Conservation (phyloP, 1,140 invertebrate species). For the Phymorhynchus buccinoides region DNA sequence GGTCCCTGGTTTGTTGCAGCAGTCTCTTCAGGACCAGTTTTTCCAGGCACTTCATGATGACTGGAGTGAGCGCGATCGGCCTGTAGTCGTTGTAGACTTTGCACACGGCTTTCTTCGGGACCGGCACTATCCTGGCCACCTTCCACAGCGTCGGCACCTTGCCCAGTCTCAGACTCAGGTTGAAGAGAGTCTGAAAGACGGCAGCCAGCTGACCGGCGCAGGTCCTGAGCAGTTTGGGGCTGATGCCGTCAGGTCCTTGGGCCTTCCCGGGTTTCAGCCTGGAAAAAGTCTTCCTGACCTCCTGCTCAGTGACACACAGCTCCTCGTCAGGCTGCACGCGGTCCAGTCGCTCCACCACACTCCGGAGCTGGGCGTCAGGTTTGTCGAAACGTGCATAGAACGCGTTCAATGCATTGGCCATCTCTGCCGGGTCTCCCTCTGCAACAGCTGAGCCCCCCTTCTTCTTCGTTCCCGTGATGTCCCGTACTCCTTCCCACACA, state of each 20-base stretch:
- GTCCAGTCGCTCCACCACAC: too few species aligned
- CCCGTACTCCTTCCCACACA: too few species aligned
- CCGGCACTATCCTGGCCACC: not conserved
- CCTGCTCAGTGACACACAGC: too few species aligned
- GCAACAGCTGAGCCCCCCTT: too few species aligned
- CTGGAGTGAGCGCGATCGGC: not conserved
- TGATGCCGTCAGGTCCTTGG: not conserved
- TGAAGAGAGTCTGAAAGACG: not conserved
- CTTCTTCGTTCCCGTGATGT: too few species aligned
- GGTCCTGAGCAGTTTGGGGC: not conserved
- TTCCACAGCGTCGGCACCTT: not conserved
- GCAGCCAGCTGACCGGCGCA: not conserved
- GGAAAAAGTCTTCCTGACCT: not conserved
- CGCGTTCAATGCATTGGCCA: too few species aligned
- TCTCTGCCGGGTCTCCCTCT: too few species aligned
- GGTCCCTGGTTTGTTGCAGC: not conserved
- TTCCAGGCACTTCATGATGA: not conserved
- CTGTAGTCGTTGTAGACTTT: slow-evolving; percentile 5
- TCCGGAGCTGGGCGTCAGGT: too few species aligned
- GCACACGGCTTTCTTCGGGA: not conserved
- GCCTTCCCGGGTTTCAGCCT: not conserved
- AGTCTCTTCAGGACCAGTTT: slow-evolving; percentile 13
- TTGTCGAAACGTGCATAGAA: too few species aligned
- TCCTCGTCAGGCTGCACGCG: too few species aligned
- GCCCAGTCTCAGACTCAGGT: not conserved